phyloP scores from a whole-genome alignment of 2,888 invertebrate genomes.

The Thysanoteuthis rhombus region DNA sequence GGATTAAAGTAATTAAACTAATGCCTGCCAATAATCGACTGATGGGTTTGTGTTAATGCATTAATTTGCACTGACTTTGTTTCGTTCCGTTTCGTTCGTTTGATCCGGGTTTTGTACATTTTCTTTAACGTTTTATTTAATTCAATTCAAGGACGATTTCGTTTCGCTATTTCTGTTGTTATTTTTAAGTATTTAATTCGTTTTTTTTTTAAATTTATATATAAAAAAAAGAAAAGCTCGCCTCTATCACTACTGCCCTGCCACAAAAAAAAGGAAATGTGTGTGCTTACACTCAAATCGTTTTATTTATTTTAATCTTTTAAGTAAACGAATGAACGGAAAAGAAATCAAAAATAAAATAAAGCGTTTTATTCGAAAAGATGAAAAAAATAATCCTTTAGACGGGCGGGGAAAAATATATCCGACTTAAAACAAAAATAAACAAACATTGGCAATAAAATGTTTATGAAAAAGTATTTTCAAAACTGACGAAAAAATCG shows the following conservation, averaged over 20 bases:
- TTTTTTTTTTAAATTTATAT: background rate
- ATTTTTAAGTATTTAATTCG: background rate
- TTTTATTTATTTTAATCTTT: slow-evolving; percentile 12
- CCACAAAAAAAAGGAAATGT: background rate
- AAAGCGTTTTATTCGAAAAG: background rate
- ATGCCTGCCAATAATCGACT: background rate
- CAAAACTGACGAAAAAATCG: background rate
- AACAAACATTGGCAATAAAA: too few species aligned
- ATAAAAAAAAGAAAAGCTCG: background rate
- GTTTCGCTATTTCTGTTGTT: background rate
- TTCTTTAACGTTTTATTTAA: background rate
- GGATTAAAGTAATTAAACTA: background rate
- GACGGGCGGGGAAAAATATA: background rate
- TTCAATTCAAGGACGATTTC: background rate
- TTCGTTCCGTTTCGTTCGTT: background rate
- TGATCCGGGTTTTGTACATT: background rate
- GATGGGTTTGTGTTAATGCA: background rate
- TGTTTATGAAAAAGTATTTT: background rate
- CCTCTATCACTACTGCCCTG: background rate
- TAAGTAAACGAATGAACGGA: background rate
- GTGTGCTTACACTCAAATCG: background rate
- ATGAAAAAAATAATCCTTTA: background rate
- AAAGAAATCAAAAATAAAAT: background rate
- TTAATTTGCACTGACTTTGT: background rate
- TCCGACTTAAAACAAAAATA: background rate